Conservation (phyloP, 2,888 invertebrate genomes). For the Pseudoips prasinana region DNA sequence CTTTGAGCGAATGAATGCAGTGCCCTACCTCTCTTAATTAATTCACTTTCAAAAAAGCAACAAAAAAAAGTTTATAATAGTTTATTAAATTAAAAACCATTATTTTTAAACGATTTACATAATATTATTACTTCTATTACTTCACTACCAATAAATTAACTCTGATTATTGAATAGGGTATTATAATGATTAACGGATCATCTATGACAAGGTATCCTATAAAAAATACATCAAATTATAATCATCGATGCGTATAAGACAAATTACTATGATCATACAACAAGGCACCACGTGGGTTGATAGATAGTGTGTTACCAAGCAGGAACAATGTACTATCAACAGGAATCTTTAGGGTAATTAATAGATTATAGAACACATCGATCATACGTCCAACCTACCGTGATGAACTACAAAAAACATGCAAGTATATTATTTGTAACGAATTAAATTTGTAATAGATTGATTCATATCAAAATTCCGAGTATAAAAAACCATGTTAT, state of each 20-base stretch:
- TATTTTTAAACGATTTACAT: no score
- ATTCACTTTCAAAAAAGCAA: no score
- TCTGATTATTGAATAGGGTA: conserved; percentile 15
- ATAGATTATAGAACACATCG: conserved; percentile 66
- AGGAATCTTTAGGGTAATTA: conserved; percentile 71
- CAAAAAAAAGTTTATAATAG: no score
- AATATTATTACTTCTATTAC: no score
- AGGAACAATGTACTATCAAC: conserved; percentile 71
- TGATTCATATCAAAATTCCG: background rate
- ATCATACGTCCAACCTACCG: conserved; percentile 51
- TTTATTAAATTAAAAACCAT: no score
- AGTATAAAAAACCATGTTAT: no score
- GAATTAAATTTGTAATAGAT: background rate
- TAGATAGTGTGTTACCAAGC: conserved; percentile 59
- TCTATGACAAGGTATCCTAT: conserved; percentile 24
- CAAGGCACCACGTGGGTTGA: conserved; percentile 74
- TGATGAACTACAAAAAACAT: conserved; percentile 9
- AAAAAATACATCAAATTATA: conserved; percentile 46
- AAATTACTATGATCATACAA: conserved; percentile 66
- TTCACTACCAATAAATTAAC: conserved; percentile 24
- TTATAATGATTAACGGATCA: conserved; percentile 31
- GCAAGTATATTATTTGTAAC: conserved; percentile 9
- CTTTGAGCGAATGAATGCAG: no score
- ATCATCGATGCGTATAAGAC: conserved; percentile 64
- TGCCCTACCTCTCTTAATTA: no score